These are phyloP conservation scores for Microtus ochrogaster DNA, from an alignment of 2,113 vertebrate genomes.

Conservation along the genomic window DNA sequence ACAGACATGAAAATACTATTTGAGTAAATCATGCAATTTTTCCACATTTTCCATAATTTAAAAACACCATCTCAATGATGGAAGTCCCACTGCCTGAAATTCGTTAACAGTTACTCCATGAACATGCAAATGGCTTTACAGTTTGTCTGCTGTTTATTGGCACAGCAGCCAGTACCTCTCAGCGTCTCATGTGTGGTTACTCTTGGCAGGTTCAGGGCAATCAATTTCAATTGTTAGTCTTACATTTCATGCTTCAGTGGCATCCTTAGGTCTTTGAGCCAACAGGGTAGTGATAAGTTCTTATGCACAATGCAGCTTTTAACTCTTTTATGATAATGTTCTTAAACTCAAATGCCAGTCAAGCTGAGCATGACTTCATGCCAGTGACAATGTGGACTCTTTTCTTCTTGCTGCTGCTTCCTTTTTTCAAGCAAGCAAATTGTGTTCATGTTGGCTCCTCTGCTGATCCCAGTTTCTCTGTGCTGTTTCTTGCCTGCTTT, in stretches of 20 bases:
- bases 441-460: neutral
- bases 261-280: constrained; percentile 23
- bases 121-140: neutral
- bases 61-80: neutral
- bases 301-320: constrained; percentile 17
- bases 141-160: neutral
- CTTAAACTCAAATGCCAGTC: neutral
- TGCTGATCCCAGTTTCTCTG: neutral
- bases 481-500: constrained; percentile 6
- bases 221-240: constrained; percentile 49
- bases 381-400: neutral
- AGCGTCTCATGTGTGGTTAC: constrained; percentile 41
- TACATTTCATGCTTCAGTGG: constrained; percentile 62
- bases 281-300: constrained; percentile 39
- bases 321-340: neutral
- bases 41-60: neutral
- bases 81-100: neutral
- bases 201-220: constrained; percentile 19
- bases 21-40: neutral
- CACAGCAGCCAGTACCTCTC: neutral
- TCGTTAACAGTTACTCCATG: neutral
- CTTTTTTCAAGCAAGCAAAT: neutral
- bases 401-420: neutral
- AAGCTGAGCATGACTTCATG: neutral
- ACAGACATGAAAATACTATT: neutral